phyloP scores from a whole-genome alignment of 2,113 vertebrate genomes.

The Accipiter cooperii region DNA sequence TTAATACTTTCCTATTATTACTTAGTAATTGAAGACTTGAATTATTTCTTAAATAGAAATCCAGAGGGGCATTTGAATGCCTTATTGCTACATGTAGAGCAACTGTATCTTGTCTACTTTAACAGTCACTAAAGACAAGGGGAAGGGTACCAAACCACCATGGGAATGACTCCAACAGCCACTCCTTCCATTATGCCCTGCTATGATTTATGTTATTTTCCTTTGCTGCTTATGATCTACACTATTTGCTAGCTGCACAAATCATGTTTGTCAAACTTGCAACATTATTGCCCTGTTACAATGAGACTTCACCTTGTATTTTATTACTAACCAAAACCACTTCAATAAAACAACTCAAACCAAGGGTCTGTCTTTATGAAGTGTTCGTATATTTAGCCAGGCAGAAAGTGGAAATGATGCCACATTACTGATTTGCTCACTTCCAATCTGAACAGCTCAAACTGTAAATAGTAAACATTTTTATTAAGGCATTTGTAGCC shows the following conservation, averaged over 20 bases:
- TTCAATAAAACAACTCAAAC: neutral
- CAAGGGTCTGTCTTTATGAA: neutral
- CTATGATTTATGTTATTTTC: neutral
- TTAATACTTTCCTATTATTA: neutral
- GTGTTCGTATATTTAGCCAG: neutral
- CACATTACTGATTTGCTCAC: neutral
- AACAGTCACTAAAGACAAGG: neutral
- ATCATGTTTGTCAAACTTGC: neutral
- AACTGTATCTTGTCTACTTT: neutral
- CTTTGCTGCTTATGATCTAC: neutral
- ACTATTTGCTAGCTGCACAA: neutral
- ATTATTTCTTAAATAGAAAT: neutral
- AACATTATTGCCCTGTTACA: neutral
- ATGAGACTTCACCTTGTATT: neutral
- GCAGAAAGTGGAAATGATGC: neutral
- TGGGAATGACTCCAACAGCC: neutral
- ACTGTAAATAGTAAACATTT: neutral
- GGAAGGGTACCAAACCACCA: neutral
- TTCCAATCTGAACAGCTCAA: neutral
- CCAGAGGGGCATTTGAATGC: neutral
- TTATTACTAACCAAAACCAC: neutral
- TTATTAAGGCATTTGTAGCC: neutral
- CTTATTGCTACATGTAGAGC: neutral
- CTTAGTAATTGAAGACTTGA: neutral
- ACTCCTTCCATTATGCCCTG: neutral